Base-by-base conservation (phyloP, 2,797 vertebrate species). In the Tarsius wallacei region DNA sequence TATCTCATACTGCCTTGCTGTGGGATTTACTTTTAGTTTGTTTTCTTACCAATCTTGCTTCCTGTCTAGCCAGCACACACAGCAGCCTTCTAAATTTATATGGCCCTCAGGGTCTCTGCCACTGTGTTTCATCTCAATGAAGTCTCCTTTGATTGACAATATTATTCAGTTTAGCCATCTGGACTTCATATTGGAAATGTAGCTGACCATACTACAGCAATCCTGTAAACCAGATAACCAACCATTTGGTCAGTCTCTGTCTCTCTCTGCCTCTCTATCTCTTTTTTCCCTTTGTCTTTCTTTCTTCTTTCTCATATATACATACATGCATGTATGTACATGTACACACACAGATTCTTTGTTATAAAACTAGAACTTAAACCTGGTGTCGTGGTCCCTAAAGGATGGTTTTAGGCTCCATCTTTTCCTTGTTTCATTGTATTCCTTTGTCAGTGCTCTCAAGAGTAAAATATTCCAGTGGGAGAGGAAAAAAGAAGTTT, bases 121-220 rank as follows among this genome's bases (percentile, higher is more conserved):
- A 14, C 24, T 90, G 7, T 78, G 61, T 93, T 82, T 89, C 63
- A 33, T 77, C 21, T 88, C 26, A 31, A 26, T 74, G 33, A 82
- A 31, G 19, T 86, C 12, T 86, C 36, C 51, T 91, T 22, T 95
- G 88, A 89, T 97, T 93, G 63, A 97, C 26, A 63, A 76, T 80
- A 36, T 82, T 94, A 83, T 97, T 96, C 95, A 98, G 51, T 93
- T 88, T 90, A 89, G 81, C 11, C 49, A 33, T 78, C 49, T 96
- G 73, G 78, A 83, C 47, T 94, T 97, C 66, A 96, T 93, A 76
- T 96, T 96, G 93, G 42, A 97, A 95, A 85, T 94, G 36, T 68
- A 87, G 68, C 71, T 95, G 51, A 93, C 64, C 36, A 80, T 16
- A 83, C 42, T 88, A 19, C 36, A 86, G 36, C 92, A 61, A 94